Conservation (phyloP, 2,113 vertebrate species). For the Aplodontia rufa region DNA sequence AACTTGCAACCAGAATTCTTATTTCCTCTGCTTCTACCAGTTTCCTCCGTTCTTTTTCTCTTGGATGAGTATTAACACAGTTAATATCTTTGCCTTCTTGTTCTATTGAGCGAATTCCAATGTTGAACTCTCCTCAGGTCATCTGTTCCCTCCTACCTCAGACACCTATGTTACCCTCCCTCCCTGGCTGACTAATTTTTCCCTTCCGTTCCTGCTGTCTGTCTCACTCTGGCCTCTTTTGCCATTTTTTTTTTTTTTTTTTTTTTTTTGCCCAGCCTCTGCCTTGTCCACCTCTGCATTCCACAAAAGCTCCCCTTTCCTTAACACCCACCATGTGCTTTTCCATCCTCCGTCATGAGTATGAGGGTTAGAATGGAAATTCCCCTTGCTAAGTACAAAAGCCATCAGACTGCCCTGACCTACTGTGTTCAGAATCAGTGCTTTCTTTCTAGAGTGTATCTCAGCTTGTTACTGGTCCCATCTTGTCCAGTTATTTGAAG, state of each 20-base stretch:
- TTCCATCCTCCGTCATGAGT: neutral
- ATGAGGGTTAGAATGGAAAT: neutral
- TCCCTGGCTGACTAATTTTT: neutral
- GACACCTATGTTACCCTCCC: neutral
- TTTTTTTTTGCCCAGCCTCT: neutral
- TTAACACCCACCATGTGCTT: neutral
- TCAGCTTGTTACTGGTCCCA: neutral
- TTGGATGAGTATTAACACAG: neutral
- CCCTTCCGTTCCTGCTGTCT: neutral
- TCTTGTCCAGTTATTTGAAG: neutral
- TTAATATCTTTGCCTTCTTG: neutral
- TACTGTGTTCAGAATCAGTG: neutral
- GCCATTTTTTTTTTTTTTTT: too few species aligned
- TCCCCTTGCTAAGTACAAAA: neutral
- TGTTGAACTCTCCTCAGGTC: neutral
- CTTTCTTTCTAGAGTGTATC: neutral
- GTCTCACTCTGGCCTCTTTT: neutral
- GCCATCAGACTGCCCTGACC: neutral
- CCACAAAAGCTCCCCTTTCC: neutral
- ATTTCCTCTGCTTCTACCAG: neutral
- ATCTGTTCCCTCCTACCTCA: neutral
- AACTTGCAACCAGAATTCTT: neutral
- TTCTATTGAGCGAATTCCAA: neutral
- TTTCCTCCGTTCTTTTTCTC: neutral
- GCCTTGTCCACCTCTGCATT: neutral